Evolutionary conservation across 2,797 vertebrate genomes (phyloP).

Genomic region (Lates japonicus): DNA sequence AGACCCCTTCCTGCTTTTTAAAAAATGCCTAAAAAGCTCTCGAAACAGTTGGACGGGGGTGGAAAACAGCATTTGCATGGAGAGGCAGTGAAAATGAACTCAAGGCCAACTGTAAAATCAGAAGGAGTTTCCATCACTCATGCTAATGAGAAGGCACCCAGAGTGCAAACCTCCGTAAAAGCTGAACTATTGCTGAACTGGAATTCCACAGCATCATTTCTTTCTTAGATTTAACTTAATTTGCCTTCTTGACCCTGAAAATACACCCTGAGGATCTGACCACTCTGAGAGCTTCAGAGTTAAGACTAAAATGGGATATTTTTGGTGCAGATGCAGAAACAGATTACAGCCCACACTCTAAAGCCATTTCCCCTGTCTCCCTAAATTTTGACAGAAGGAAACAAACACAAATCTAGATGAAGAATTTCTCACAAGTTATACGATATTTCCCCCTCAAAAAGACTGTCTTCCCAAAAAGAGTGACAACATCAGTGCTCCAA

Average conservation of each 20-base stretch:
- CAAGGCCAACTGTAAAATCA: constrained; percentile 52
- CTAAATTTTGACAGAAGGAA: neutral
- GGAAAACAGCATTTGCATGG: constrained; percentile 42
- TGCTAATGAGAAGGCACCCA: constrained; percentile 53
- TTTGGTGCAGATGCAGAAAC: neutral
- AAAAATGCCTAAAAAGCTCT: constrained; percentile 39
- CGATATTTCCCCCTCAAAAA: neutral
- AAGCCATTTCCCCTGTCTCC: neutral
- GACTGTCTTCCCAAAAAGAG: neutral
- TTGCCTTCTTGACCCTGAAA: constrained; percentile 33
- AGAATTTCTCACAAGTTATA: too few species aligned
- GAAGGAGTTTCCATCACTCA: constrained; percentile 54
- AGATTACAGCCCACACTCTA: neutral
- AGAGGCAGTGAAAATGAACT: constrained; percentile 36
- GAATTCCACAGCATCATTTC: constrained; percentile 26
- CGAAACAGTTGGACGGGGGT: constrained; percentile 7
- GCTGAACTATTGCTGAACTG: constrained; percentile 49
- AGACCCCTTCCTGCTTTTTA: constrained; percentile 10
- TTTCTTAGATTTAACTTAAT: constrained; percentile 36
- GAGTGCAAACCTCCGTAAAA: constrained; percentile 31
- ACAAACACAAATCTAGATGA: neutral
- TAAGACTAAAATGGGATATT: neutral
- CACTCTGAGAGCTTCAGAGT: neutral
- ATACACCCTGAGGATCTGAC: neutral
- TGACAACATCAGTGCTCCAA: neutral